Base-by-base conservation (phyloP, 2,888 invertebrate species). In the Eilema depressum region DNA sequence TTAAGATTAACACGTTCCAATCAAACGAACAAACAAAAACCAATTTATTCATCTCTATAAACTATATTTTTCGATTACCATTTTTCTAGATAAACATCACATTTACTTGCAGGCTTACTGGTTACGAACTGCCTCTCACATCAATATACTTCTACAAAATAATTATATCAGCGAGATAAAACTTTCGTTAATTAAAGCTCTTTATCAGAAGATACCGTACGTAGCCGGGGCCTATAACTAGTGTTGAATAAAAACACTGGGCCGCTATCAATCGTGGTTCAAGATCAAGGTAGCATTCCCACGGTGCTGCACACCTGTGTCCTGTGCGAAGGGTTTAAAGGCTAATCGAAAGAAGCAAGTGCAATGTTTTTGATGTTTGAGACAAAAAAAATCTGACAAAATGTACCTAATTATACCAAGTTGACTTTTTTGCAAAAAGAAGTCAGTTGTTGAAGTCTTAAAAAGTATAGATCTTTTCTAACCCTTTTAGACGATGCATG, bases 301-400 rank as follows among this genome's bases (percentile, higher is more conserved):
- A 94, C 93, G 93, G 90, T 77, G 77, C 69, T 79, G 80, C 82
- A 88, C 93, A 94, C 93, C 93, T 94, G 93, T 92, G 91, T 89
- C 87, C 90, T 88, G 82, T 79, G 65, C 66, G 41, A 26, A 37
- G 20, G 28, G 64, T 14, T 73, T 81, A 79, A 61, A 74, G 66
- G 73, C 26, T 64, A 66, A 75, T 56, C 75, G 56, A 57, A 73
- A 60, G 67, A 74, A 77, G 63, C 68, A 74, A 68, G 78, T 79
- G 79, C 74, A 23, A 53, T 11, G 2, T 4, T 25, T 57, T 12
- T 59, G 8, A 26, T 14, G n/a, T n/a, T n/a, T n/a, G n/a, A n/a
- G n/a, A n/a, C n/a, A n/a, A n/a, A n/a, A n/a, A n/a, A n/a, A n/a
- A n/a, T n/a, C n/a, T n/a, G n/a, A n/a, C n/a, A n/a, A n/a, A n/a